Percentiles rank a stretch among this genome's conserved stretches.
Evolutionary conservation across 2,797 vertebrate genomes (phyloP).

Genomic region (Ctenochaetus hawaiiensis): DNA sequence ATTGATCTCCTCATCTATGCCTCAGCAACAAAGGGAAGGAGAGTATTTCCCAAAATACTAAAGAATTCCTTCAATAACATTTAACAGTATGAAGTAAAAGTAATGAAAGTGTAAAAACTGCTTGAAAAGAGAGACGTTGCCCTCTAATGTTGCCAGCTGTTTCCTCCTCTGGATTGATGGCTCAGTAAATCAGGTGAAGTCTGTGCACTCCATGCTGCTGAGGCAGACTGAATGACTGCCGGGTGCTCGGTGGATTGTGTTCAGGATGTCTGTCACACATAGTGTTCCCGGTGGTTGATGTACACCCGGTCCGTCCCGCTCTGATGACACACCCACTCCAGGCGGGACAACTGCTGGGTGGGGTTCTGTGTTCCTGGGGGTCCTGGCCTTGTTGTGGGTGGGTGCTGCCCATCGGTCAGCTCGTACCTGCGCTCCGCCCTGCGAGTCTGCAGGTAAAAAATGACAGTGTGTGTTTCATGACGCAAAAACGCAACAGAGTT

Average conservation of each 20-base stretch:
- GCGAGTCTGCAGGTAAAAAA: slow-evolving; percentile 64
- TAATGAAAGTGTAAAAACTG: slow-evolving; percentile 17
- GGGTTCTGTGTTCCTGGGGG: slow-evolving; percentile 46
- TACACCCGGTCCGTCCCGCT: slow-evolving; percentile 83
- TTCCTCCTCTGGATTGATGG: slow-evolving; percentile 40
- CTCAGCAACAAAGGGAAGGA: too few relatives aligned
- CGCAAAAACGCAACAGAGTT: not conserved
- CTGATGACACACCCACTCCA: slow-evolving; percentile 88
- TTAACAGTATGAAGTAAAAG: slow-evolving; percentile 7
- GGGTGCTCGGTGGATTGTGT: slow-evolving; percentile 32
- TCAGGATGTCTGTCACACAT: slow-evolving; percentile 78
- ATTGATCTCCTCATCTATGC: not conserved
- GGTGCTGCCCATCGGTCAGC: slow-evolving; percentile 47
- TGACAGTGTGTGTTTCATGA: not conserved
- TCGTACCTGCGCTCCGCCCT: slow-evolving; percentile 68
- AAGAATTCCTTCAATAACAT: slow-evolving; percentile 8
- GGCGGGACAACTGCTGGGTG: slow-evolving; percentile 74
- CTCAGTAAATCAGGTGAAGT: slow-evolving; percentile 46
- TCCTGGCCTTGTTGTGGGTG: slow-evolving; percentile 15
- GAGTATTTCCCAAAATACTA: not conserved
- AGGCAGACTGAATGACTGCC: slow-evolving; percentile 25
- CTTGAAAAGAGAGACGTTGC: slow-evolving; percentile 6
- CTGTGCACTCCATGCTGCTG: slow-evolving; percentile 4
- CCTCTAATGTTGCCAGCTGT: slow-evolving; percentile 33
- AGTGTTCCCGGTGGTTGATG: slow-evolving; percentile 88